Evolutionary conservation across 2,797 vertebrate genomes (phyloP).

Genomic region (Sebastes iracundus): DNA sequence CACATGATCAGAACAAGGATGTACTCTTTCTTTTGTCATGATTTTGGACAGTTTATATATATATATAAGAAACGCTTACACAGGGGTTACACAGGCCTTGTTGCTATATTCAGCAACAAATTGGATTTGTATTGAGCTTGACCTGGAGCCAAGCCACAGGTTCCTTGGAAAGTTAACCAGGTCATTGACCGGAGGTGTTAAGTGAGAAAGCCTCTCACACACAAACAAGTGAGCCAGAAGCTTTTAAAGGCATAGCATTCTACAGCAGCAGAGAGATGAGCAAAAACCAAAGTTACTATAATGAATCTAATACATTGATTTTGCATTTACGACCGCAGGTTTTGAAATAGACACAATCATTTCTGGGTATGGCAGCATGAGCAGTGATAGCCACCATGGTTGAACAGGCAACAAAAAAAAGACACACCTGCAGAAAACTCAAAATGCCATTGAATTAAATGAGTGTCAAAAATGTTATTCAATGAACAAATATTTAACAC

Average conservation of each 20-base stretch:
- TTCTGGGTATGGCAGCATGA: background rate
- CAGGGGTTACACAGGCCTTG: background rate
- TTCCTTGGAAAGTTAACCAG: slow-evolving; percentile 67
- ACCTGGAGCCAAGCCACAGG: slow-evolving; percentile 55
- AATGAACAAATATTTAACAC: background rate
- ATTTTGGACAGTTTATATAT: background rate
- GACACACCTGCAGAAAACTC: background rate
- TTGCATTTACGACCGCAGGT: background rate
- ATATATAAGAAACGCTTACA: background rate
- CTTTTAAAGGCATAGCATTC: slow-evolving; percentile 34
- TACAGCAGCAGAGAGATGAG: background rate
- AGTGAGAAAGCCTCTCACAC: slow-evolving; percentile 50
- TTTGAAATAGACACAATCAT: background rate
- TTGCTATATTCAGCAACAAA: slow-evolving; percentile 62
- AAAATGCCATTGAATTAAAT: background rate
- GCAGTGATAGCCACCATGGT: background rate
- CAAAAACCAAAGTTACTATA: background rate
- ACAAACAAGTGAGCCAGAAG: slow-evolving; percentile 12
- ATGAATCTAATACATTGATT: background rate
- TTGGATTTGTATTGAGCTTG: slow-evolving; percentile 69
- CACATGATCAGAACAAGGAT: background rate
- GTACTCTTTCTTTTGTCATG: background rate
- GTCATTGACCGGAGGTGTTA: slow-evolving; percentile 66
- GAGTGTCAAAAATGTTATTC: background rate
- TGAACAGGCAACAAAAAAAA: background rate